Percentiles rank a stretch among this genome's conserved stretches.
Conservation (phyloP, 2,797 vertebrate species). For the Tragelaphus oryx region DNA sequence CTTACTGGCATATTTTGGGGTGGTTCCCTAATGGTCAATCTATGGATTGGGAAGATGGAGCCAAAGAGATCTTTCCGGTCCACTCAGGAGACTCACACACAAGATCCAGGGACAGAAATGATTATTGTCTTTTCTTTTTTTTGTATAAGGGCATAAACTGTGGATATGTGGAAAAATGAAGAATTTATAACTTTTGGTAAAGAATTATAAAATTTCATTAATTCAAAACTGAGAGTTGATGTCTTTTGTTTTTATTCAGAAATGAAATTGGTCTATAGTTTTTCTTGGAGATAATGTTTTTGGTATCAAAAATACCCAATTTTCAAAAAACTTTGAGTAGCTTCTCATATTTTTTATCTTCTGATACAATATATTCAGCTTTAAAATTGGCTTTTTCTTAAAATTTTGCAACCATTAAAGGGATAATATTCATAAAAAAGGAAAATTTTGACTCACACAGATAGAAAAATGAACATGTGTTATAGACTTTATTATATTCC, state of each 20-base stretch:
- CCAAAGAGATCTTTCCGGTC: not conserved
- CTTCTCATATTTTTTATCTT: constrained; percentile 24
- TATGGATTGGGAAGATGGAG: not conserved
- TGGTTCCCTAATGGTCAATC: not conserved
- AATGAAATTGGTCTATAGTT: not conserved
- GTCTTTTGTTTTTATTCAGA: constrained; percentile 23
- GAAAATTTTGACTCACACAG: not conserved
- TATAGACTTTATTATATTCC: not conserved
- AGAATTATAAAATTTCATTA: not conserved
- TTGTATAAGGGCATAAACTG: not conserved
- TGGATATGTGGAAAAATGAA: not conserved
- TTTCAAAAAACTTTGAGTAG: not conserved
- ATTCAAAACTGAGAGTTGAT: not conserved
- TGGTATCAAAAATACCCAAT: constrained; percentile 3
- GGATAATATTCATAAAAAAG: constrained; percentile 7
- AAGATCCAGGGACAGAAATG: not conserved
- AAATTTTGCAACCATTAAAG: not conserved
- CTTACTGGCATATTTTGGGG: not conserved
- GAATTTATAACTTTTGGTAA: not conserved
- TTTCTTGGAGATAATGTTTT: not conserved
- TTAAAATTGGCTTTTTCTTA: constrained; percentile 35
- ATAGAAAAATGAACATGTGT: not conserved
- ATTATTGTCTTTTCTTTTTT: not conserved
- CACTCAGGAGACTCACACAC: not conserved
- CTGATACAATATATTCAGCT: not conserved